Evolutionary conservation across 2,888 invertebrate species (phyloP).

Genomic region (Stenodema calcarata): DNA sequence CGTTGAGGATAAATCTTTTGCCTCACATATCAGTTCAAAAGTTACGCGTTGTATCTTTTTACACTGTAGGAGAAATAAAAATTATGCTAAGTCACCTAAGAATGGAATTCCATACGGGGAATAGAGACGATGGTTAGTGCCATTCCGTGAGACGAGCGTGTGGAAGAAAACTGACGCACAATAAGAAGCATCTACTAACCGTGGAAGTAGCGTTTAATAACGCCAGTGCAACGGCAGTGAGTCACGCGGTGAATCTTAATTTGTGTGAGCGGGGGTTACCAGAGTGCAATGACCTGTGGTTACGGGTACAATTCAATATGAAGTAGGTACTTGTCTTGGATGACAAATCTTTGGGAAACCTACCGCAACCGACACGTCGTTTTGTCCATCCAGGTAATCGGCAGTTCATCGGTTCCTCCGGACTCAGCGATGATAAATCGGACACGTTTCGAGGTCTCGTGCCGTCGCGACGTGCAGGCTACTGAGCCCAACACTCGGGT

Average conservation of each 20-base stretch:
- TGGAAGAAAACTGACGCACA: no score
- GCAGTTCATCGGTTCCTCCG: not conserved
- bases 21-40: no score
- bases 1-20: no score
- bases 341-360: not conserved
- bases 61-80: no score
- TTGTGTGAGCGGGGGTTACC: not conserved
- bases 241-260: not conserved
- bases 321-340: not conserved
- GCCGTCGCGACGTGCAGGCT: not conserved
- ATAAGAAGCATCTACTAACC: not conserved
- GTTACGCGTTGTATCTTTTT: no score
- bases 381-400: conserved; percentile 6
- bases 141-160: no score
- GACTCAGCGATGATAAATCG: not conserved
- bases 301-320: not conserved
- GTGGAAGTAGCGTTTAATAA: not conserved
- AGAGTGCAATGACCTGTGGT: not conserved
- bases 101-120: no score
- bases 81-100: no score
- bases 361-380: conserved; percentile 11
- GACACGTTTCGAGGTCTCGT: not conserved
- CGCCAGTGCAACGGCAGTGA: not conserved
- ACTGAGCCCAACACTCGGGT: not conserved
- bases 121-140: no score